Evolutionary conservation across 2,888 invertebrate genomes (phyloP).

Genomic region (Thera obeliscata): DNA sequence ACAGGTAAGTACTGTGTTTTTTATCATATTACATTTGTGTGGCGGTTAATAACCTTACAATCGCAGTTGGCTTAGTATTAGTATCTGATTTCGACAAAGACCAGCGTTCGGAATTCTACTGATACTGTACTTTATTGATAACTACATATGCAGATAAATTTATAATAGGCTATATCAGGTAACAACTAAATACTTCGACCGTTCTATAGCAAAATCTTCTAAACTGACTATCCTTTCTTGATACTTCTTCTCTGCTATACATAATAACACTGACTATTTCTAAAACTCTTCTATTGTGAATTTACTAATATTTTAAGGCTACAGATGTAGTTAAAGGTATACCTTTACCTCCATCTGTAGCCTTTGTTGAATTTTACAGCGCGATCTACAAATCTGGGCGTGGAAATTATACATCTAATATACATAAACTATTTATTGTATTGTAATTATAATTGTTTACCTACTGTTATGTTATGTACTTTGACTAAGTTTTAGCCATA

Average conservation of each 20-base stretch:
- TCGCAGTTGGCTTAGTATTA: not conserved
- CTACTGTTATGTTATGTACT: too few species aligned
- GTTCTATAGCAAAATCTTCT: not conserved
- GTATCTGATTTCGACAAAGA: not conserved
- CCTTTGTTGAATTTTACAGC: slow-evolving; percentile 9
- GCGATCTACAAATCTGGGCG: slow-evolving; percentile 2
- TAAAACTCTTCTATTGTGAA: not conserved
- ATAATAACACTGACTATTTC: not conserved
- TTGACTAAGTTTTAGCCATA: too few species aligned
- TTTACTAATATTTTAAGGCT: slow-evolving; percentile 8
- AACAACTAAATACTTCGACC: not conserved
- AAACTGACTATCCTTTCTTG: not conserved
- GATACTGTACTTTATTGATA: not conserved
- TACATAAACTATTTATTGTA: not conserved
- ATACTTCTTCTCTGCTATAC: not conserved
- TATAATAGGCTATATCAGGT: not conserved
- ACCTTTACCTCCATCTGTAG: not conserved
- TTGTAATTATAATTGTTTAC: too few species aligned
- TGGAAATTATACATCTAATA: not conserved
- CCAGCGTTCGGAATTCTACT: too few species aligned
- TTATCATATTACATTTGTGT: not conserved
- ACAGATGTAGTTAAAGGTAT: not conserved
- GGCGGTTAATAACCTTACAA: not conserved
- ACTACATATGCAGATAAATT: not conserved
- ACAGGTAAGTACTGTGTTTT: not conserved